Evolutionary conservation across 1,140 invertebrate genomes (phyloP), one percentile per base, ranked within the genome.

Genomic region (Sweltsa coloradensis): DNA sequence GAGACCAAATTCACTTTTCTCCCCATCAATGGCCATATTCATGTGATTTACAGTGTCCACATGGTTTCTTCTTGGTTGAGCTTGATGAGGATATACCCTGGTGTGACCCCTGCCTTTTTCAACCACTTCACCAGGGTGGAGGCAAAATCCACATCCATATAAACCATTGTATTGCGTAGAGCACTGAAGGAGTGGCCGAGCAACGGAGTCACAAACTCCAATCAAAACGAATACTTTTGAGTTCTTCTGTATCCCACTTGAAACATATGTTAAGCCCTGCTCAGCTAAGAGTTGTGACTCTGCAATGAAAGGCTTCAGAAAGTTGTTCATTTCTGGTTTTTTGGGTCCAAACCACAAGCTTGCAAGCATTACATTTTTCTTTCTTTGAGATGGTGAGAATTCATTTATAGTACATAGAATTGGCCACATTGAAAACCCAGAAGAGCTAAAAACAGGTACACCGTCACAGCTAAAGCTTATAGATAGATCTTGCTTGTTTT

Each of bases 81-180:
- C 21, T 34, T n/a, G 9, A 19, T 52, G 34, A 14, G 52, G 49
- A 48, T 55, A 58, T 19, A 60, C 50, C 19, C 49, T 34, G n/a
- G 41, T 27, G 23, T 37, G 6, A 7, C 50, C 43, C 23, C 42
- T 45, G 24, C 53, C 47, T 54, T 55, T 53, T 6, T 16, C n/a
- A 21, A 58, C 27, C n/a, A 4, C 4, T 41, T 45, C 23, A 14
- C 58, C 59, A 11, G 51, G 44, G 54, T 60, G 51, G 2, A 49
- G 16, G 37, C 59, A 62, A n/a, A 55, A 54, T 16, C 53, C 49
- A 47, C 55, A 62, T 0, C 59, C 54, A 47, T 53, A 60, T 16
- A 49, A 21, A 0, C 57, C 55, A 45, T 57, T 56, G 47, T 54
- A 62, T 47, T 56, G 53, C 0, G 3, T 51, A 3, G 51, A 41